Evolutionary conservation across 2,113 vertebrate genomes (phyloP).

Genomic region (Chaenogobius annularis): DNA sequence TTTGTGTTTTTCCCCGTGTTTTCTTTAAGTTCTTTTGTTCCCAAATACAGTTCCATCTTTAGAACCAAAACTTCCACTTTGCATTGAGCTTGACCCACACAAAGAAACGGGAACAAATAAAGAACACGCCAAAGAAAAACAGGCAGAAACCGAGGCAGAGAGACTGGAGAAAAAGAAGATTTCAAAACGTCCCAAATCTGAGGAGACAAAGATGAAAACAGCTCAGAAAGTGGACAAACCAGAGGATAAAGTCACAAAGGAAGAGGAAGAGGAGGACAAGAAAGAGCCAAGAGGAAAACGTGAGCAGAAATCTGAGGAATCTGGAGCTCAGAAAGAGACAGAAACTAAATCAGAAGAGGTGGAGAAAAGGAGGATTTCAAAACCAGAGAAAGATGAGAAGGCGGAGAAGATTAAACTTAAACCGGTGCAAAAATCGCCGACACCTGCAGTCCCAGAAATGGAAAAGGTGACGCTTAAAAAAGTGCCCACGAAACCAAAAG

Average conservation of each 20-base stretch:
- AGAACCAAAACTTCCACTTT: slow-evolving; percentile 70
- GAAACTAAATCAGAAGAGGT: slow-evolving; percentile 44
- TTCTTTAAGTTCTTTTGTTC: slow-evolving; percentile 31
- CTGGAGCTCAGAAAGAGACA: not conserved
- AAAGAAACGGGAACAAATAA: slow-evolving; percentile 62
- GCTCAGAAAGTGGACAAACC: slow-evolving; percentile 3
- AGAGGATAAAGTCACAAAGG: not conserved
- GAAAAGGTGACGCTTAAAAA: slow-evolving; percentile 62
- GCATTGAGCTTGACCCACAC: slow-evolving; percentile 53
- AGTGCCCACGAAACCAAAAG: slow-evolving; percentile 54
- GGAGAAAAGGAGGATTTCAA: not conserved
- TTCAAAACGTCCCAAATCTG: not conserved
- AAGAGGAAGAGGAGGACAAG: not conserved
- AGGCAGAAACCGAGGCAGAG: slow-evolving; percentile 58
- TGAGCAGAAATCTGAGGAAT: not conserved
- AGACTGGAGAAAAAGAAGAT: slow-evolving; percentile 14
- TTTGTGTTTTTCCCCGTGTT: slow-evolving; percentile 38
- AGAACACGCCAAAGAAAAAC: slow-evolving; percentile 18
- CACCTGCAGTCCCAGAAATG: slow-evolving; percentile 33
- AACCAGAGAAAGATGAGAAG: not conserved
- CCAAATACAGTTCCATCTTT: slow-evolving; percentile 63
- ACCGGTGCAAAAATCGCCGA: not conserved
- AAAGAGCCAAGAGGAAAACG: not conserved
- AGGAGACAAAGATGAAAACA: not conserved
- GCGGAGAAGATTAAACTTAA: slow-evolving; percentile 32